Percentiles rank a stretch among this genome's conserved stretches.
Conservation (phyloP, 2,797 vertebrate genomes). For the Peromyscus melanophrys region DNA sequence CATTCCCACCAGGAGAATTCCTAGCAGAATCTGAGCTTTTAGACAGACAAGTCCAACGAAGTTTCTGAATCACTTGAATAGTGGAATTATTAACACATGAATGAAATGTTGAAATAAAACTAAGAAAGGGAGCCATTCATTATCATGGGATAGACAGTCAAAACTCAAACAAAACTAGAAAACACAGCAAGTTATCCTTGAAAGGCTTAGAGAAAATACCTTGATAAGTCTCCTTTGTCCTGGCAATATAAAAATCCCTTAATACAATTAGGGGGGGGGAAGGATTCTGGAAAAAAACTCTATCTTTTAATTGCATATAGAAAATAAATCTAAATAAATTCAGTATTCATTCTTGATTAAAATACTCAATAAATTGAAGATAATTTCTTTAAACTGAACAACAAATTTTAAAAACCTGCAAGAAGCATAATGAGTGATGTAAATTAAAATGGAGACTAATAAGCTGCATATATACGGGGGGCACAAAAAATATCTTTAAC, state of each 20-base stretch:
- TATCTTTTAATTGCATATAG: background rate
- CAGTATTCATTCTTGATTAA: slow-evolving; percentile 3
- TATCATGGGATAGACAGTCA: background rate
- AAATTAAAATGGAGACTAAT: background rate
- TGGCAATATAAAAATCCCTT: background rate
- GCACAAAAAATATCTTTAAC: background rate
- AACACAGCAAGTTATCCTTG: background rate
- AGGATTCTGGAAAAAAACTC: background rate
- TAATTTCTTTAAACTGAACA: background rate
- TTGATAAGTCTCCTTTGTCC: background rate
- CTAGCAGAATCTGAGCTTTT: background rate
- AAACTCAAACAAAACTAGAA: background rate
- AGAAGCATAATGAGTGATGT: background rate
- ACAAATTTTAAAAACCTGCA: background rate
- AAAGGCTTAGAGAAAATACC: background rate
- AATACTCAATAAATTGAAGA: slow-evolving; percentile 8
- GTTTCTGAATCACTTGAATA: slow-evolving; percentile 35
- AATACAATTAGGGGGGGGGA: background rate
- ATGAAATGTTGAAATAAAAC: background rate
- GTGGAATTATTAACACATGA: background rate
- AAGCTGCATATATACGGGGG: background rate
- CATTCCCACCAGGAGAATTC: background rate
- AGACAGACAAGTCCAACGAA: background rate
- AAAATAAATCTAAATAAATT: slow-evolving; percentile 39
- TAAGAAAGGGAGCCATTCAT: background rate